Percentiles rank a stretch among this genome's conserved stretches.
Conservation (phyloP, 2,797 vertebrate genomes). For the Ataeniobius toweri region DNA sequence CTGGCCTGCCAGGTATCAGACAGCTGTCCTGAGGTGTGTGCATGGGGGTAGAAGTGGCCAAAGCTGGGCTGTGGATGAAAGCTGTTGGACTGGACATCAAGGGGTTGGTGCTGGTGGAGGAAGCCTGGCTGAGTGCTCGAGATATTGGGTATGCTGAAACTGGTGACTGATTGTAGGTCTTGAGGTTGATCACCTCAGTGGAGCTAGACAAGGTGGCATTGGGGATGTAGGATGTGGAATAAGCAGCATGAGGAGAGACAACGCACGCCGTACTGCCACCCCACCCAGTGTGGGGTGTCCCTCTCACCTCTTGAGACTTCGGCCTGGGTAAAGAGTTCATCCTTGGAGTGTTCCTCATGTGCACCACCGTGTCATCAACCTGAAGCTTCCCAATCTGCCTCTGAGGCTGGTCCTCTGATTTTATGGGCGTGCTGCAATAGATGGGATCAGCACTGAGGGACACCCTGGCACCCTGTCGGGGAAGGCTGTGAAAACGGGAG, state of each 20-base stretch:
- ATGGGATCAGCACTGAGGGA: conserved; percentile 85
- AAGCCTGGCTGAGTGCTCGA: conserved; percentile 75
- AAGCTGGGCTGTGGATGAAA: conserved; percentile 70
- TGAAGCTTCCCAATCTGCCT: conserved; percentile 82
- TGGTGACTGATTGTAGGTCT: conserved; percentile 71
- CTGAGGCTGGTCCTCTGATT: conserved; percentile 75
- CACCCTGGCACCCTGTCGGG: conserved; percentile 85
- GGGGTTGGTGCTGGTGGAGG: conserved; percentile 65
- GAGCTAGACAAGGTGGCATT: conserved; percentile 90
- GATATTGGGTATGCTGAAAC: conserved; percentile 57
- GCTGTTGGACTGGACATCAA: conserved; percentile 51
- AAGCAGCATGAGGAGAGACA: conserved; percentile 90
- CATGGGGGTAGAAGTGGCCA: conserved; percentile 73
- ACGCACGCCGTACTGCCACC: conserved; percentile 83
- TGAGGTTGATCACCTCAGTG: conserved; percentile 87
- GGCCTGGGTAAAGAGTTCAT: conserved; percentile 78
- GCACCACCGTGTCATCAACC: conserved; percentile 81
- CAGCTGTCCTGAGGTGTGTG: conserved; percentile 52
- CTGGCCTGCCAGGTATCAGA: conserved; percentile 63
- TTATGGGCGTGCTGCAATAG: conserved; percentile 77
- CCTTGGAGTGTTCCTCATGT: conserved; percentile 79
- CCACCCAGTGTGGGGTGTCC: conserved; percentile 73
- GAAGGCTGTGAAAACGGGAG: conserved; percentile 91
- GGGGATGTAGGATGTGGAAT: conserved; percentile 90
- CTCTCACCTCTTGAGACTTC: conserved; percentile 87